Conservation (phyloP, 1,140 invertebrate genomes). For the Neelides sp. region DNA sequence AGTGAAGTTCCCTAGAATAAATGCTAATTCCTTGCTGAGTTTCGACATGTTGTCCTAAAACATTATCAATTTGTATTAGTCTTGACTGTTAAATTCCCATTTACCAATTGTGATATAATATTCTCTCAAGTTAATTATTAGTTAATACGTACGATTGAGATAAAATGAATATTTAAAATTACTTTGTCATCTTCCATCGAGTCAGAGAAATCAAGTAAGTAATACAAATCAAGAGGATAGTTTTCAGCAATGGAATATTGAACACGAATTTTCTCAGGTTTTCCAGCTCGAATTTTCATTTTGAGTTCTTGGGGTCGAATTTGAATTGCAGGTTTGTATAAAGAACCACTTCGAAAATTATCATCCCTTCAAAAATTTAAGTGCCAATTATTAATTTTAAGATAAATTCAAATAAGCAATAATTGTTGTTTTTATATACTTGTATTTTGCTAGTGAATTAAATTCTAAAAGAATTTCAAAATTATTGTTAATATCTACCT, state of each 20-base stretch:
- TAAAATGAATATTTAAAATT: background rate
- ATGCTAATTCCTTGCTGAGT: slow-evolving; percentile 42
- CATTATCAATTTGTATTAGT: too few relatives aligned
- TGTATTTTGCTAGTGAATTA: too few relatives aligned
- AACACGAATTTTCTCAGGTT: slow-evolving; percentile 9
- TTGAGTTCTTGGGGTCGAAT: slow-evolving; percentile 7
- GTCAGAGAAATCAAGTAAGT: slow-evolving; percentile 52
- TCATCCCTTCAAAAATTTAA: too few relatives aligned
- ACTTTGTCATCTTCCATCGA: slow-evolving; percentile 51
- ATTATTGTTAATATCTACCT: too few relatives aligned
- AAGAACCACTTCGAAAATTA: too few relatives aligned
- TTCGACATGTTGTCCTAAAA: slow-evolving; percentile 16
- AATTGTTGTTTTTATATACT: too few relatives aligned
- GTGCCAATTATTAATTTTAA: too few relatives aligned
- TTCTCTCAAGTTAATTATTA: background rate
- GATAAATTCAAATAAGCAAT: too few relatives aligned
- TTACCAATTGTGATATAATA: too few relatives aligned
- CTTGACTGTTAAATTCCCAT: too few relatives aligned
- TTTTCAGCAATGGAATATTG: slow-evolving; percentile 14
- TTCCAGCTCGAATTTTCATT: slow-evolving; percentile 13
- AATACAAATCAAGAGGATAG: slow-evolving; percentile 52
- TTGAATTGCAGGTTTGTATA: too few relatives aligned
- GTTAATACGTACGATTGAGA: background rate
- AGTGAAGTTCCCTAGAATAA: slow-evolving; percentile 56
- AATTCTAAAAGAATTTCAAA: too few relatives aligned